Base-by-base conservation (phyloP, 2,888 invertebrate genomes). In the Leucophora obtusa region DNA sequence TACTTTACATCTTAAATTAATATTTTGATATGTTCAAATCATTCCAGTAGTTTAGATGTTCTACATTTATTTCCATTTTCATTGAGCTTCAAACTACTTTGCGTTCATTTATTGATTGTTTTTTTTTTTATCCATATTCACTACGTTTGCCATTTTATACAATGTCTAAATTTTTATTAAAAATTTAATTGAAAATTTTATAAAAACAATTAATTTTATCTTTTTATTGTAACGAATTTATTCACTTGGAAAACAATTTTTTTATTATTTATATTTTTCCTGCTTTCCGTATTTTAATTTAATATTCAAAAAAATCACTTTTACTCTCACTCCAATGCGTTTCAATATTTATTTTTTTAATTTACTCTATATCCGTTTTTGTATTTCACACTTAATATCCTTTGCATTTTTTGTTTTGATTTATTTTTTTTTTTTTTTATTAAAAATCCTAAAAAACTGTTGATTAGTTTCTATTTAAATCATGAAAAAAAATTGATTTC, bases 211-310 rank as follows among this genome's bases (percentile, higher is more conserved):
- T 17, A 54, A 8, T 54, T 66, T 66, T 43, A 43, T 17, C 10
- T 38, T 66, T 54, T 66, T 43, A 24, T 54, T 65, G 18, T 24
- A n/a, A 24, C 56, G 54, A 24, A 70, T 51, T 59, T 59, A 53
- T 50, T 70, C 59, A 70, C 51, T 70, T 70, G 59, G 70, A 70
- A 28, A 69, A 68, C 58, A 50, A 28, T 70, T 59, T 59, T 59
- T 70, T 59, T 59, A 15, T 59, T 70, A 70, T 70, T 69, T 60
- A 59, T 51, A 35, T 38, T 60, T 70, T 59, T 59, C 59, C 59
- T 59, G 70, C 21, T 70, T 70, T 70, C 70, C 59, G 51, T 28
- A 59, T 70, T 70, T 70, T 70, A 70, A 70, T 70, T 70, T 70
- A 14, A 59, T 60, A 38, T 70, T 70, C 59, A 51, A 51, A 33